phyloP scores from a whole-genome alignment of 2,113 vertebrate genomes.

The Neodon shergylaensis region DNA sequence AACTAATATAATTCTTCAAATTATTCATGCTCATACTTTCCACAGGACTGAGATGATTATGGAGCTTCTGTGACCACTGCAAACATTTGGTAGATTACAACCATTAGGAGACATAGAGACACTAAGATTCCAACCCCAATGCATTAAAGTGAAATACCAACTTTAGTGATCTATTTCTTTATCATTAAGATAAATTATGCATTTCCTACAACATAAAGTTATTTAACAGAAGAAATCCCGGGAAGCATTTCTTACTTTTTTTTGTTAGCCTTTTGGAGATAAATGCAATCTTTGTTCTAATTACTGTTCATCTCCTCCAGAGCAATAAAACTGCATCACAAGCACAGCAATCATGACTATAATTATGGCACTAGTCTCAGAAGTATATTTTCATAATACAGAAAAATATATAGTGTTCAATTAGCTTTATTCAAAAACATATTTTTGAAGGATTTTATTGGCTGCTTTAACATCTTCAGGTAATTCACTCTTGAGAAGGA shows the following conservation, averaged over 20 bases:
- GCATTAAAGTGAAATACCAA: slow-evolving; percentile 22
- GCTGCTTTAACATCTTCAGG: not conserved
- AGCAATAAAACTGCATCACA: not conserved
- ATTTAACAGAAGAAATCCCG: not conserved
- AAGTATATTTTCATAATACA: slow-evolving; percentile 12
- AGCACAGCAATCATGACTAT: not conserved
- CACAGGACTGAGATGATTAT: not conserved
- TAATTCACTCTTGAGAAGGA: not conserved
- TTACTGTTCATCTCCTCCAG: slow-evolving; percentile 12
- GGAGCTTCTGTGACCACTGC: not conserved
- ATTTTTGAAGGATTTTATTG: not conserved
- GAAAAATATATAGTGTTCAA: slow-evolving; percentile 24
- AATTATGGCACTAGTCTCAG: slow-evolving; percentile 46
- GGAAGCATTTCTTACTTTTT: not conserved
- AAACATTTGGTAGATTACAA: not conserved
- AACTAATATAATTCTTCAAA: not conserved
- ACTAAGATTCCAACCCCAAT: not conserved
- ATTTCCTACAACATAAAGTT: slow-evolving; percentile 34
- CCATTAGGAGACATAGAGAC: not conserved
- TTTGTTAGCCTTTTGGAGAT: not conserved
- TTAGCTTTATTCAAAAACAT: not conserved
- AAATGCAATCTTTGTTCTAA: slow-evolving; percentile 24
- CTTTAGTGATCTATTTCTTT: not conserved
- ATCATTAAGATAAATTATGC: not conserved
- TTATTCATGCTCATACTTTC: not conserved